Percentiles rank a stretch among this genome's conserved stretches.
Evolutionary conservation across 2,113 vertebrate genomes (phyloP).

Genomic region (Felis catus): DNA sequence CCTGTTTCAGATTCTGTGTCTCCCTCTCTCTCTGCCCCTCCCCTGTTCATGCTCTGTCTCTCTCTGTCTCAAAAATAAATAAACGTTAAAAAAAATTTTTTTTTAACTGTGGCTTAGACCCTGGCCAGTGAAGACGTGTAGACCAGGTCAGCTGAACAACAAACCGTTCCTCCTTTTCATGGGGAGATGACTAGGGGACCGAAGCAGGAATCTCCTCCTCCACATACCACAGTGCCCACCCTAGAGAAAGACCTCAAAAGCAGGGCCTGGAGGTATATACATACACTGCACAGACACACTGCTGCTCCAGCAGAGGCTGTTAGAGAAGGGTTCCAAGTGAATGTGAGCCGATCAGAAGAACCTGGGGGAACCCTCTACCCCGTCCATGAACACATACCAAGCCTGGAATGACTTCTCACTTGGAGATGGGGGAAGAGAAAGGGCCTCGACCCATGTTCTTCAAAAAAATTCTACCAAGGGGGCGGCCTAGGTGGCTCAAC

Average conservation of each 20-base stretch:
- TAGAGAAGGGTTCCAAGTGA: not conserved
- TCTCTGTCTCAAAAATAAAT: no score
- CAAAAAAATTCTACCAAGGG: no score
- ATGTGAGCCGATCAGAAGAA: fast-evolving
- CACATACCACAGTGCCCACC: no score
- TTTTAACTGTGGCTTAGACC: not conserved
- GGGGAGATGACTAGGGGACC: not conserved
- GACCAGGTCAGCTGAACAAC: not conserved
- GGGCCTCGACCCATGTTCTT: not conserved
- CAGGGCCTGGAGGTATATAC: not conserved
- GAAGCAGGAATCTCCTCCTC: not conserved
- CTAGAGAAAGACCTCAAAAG: not conserved
- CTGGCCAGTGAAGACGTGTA: not conserved
- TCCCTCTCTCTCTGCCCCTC: no score
- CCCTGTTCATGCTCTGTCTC: no score
- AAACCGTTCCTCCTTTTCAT: not conserved
- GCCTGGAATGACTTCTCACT: not conserved
- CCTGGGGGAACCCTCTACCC: not conserved
- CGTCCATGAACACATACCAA: not conserved
- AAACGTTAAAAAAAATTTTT: no score
- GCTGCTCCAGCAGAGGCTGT: not conserved
- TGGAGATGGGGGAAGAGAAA: not conserved
- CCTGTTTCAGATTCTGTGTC: no score
- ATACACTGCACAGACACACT: fast-evolving
- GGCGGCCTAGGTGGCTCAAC: no score